A percentile compares a stretch with the other conserved stretches of the same genome.
phyloP scores from a whole-genome alignment of 2,797 vertebrate genomes.

The Sebastes vulpes region DNA sequence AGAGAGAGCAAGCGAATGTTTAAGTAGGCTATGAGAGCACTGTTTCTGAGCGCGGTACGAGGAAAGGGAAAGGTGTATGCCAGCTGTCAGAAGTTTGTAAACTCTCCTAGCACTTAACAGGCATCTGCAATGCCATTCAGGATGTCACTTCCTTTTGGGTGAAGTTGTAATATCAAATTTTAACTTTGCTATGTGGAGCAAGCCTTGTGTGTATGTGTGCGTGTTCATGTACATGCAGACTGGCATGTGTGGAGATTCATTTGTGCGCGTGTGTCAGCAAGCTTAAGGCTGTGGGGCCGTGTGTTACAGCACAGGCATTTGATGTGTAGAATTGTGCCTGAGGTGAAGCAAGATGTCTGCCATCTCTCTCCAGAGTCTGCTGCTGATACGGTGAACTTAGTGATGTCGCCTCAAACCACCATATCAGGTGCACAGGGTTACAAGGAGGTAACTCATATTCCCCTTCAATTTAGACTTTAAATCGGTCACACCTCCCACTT shows the following conservation, averaged over 20 bases:
- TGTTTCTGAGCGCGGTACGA: slow-evolving; percentile 18
- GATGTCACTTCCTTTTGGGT: slow-evolving; percentile 74
- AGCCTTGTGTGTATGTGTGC: slow-evolving; percentile 4
- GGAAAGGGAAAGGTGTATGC: slow-evolving; percentile 37
- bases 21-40: slow-evolving; percentile 28
- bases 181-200: slow-evolving; percentile 77
- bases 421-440: slow-evolving; percentile 72
- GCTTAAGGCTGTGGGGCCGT: slow-evolving; percentile 70
- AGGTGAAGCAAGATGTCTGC: slow-evolving; percentile 87
- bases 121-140: slow-evolving; percentile 63
- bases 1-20: neutral
- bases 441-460: slow-evolving; percentile 74
- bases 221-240: slow-evolving; percentile 37
- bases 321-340: slow-evolving; percentile 83
- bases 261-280: slow-evolving; percentile 62
- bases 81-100: slow-evolving; percentile 75
- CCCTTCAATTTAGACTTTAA: slow-evolving; percentile 76
- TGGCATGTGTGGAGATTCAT: slow-evolving; percentile 37
- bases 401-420: slow-evolving; percentile 79
- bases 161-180: slow-evolving; percentile 75
- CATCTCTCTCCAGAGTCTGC: slow-evolving; percentile 81
- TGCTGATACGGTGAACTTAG: slow-evolving; percentile 80
- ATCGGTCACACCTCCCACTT: slow-evolving; percentile 78
- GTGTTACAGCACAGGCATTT: slow-evolving; percentile 83
- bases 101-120: slow-evolving; percentile 67